Base-by-base conservation (phyloP, 2,888 invertebrate genomes). In the Nomada ruficornis region DNA sequence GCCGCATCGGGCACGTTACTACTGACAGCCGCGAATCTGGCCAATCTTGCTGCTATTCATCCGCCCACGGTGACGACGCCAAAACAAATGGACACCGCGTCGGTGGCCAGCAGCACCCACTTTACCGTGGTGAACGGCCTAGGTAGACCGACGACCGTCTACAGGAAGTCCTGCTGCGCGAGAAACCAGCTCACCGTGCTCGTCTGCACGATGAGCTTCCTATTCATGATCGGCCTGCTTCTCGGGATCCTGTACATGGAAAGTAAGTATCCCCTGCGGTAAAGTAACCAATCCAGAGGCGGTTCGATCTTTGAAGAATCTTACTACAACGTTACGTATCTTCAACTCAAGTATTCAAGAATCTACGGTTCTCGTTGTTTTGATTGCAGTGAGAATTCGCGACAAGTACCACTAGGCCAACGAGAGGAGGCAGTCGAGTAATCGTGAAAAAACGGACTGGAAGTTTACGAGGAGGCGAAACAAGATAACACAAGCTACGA, bases 111-210 rank as follows among this genome's bases (percentile, higher is more conserved):
- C 94, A 97, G 97, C 82, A 97, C 97, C 91, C 97, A 98, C 94
- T 98, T 98, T 93, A 98, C 98, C 15, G 97, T 98, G 74, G 96
- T 98, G 81, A 97, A 97, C 92, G 97, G 97, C 74, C 95, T 96
- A 89, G 95, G 96, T 73, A 95, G 96, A 91, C 94, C 95, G 59
- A 95, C 95, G 83, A 96, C 96, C 90, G 95, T 95, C 86, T 95
- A 95, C 88, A 94, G 94, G 63, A 95, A 95, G 90, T 94, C 95
- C 64, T 96, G 96, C 91, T 97, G 97, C 93, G 97, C 97, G 93
- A 95, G 96, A 91, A 96, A 97, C 91, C 97, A 97, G 94, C 96
- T 97, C 89, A 97, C 97, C 75, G 96, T 97, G 74, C 95, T 97
- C 84, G 97, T 98, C 85, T 95, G 97, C 92, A 96, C 97, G 70